A percentile compares a stretch with the other conserved stretches of the same genome.
Evolutionary conservation across 2,797 vertebrate genomes (phyloP).

Genomic region (Acomys russatus): DNA sequence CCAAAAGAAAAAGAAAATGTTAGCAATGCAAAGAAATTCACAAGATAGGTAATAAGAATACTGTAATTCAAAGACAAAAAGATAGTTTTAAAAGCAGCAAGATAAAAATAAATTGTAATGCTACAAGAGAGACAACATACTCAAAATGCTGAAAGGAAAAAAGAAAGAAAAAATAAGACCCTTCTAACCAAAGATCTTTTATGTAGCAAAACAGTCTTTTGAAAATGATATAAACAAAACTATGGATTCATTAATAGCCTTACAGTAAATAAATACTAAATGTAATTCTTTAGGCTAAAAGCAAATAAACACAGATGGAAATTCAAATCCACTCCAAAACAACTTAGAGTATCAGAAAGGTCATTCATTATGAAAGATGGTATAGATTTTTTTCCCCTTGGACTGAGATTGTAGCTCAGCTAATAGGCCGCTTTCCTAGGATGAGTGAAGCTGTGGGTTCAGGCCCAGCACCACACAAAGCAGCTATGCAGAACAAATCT

Average conservation of each 20-base stretch:
- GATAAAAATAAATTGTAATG: constrained; percentile 2
- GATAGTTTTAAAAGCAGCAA: not conserved
- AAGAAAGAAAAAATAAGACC: not conserved
- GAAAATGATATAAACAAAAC: constrained; percentile 15
- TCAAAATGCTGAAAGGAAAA: not conserved
- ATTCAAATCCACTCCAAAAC: not conserved
- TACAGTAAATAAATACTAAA: not conserved
- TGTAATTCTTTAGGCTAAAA: not conserved
- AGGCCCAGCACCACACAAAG: not conserved
- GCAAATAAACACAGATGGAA: not conserved
- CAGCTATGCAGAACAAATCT: not conserved
- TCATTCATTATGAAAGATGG: not conserved
- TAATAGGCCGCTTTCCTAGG: not conserved
- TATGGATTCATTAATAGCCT: not conserved
- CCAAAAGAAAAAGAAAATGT: too few relatives aligned
- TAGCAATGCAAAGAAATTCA: not conserved
- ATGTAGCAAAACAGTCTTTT: not conserved
- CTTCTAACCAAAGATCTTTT: not conserved
- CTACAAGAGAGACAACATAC: not conserved
- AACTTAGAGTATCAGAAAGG: not conserved
- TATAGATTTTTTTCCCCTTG: too few relatives aligned
- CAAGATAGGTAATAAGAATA: not conserved
- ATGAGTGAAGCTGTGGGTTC: not conserved
- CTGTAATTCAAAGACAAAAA: not conserved
- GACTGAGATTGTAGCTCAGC: not conserved